These are phyloP conservation scores for Harpalus rufipes DNA, from an alignment of 2,888 invertebrate genomes.

Conservation along the genomic window DNA sequence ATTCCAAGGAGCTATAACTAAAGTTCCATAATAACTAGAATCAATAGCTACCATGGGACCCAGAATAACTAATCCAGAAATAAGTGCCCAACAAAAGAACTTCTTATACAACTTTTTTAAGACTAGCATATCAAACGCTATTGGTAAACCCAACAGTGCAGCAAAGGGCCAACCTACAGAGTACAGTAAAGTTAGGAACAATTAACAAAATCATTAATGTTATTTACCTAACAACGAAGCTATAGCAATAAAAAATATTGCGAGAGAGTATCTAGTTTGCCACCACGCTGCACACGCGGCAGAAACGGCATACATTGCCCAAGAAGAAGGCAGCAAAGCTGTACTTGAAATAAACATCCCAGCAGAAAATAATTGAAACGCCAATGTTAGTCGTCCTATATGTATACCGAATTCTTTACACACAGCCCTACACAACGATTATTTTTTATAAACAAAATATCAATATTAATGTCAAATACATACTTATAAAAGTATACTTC, in stretches of 20 bases:
- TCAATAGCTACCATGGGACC: conserved; percentile 91
- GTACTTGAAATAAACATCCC: conserved; percentile 94
- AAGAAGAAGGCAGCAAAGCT: conserved; percentile 96
- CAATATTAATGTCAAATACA: conserved; percentile 74
- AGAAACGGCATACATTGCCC: conserved; percentile 92
- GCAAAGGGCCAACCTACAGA: conserved; percentile 98
- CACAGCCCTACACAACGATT: conserved; percentile 83
- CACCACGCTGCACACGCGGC: conserved; percentile 95
- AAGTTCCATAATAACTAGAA: conserved; percentile 91
- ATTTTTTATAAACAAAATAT: background rate
- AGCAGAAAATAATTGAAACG: conserved; percentile 89
- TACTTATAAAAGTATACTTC: conserved; percentile 97
- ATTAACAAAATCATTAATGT: conserved; percentile 11
- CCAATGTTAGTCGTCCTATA: conserved; percentile 90
- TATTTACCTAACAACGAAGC: conserved; percentile 84
- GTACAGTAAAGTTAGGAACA: background rate
- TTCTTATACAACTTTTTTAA: conserved; percentile 82
- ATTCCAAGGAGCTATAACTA: conserved; percentile 94
- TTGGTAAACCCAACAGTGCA: conserved; percentile 92
- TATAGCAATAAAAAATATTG: conserved; percentile 90
- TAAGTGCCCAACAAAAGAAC: conserved; percentile 88
- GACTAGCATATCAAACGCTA: conserved; percentile 91
- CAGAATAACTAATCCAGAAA: conserved; percentile 85
- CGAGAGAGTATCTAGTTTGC: conserved; percentile 86
- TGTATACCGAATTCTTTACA: conserved; percentile 94